Evolutionary conservation across 2,113 vertebrate species (phyloP).

Genomic region (Eleginops maclovinus): DNA sequence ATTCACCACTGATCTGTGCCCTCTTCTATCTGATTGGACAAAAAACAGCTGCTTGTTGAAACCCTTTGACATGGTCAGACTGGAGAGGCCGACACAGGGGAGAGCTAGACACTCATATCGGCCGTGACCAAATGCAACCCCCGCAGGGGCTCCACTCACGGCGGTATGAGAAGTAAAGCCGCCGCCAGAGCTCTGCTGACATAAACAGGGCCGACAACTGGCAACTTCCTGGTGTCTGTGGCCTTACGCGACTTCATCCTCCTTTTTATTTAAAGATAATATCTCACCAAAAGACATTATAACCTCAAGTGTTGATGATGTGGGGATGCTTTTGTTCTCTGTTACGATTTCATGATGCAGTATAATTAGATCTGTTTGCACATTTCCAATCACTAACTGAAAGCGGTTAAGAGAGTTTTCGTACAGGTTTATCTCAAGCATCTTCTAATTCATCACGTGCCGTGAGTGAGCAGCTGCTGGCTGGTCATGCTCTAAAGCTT

Average conservation of each 20-base stretch:
- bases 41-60: constrained; percentile 27
- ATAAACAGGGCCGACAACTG: constrained; percentile 32
- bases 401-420: constrained; percentile 16
- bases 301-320: neutral
- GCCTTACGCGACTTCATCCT: constrained; percentile 11
- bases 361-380: neutral
- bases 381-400: constrained; percentile 21
- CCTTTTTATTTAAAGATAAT: constrained; percentile 8
- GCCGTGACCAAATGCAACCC: neutral
- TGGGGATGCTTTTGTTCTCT: neutral
- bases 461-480: constrained; percentile 3
- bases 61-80: constrained; percentile 13
- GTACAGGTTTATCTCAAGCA: constrained; percentile 3
- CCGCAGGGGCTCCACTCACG: neutral
- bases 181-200: constrained; percentile 20
- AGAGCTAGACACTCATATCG: neutral
- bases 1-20: constrained; percentile 25
- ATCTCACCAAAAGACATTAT: constrained; percentile 11
- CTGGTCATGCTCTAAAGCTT: neutral
- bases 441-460: constrained; percentile 12
- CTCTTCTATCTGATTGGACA: constrained; percentile 21
- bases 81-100: neutral
- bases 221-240: constrained; percentile 17
- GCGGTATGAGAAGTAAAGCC: neutral
- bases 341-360: neutral